Base-by-base conservation (phyloP, 2,113 vertebrate species). In the Sapajus apella region DNA sequence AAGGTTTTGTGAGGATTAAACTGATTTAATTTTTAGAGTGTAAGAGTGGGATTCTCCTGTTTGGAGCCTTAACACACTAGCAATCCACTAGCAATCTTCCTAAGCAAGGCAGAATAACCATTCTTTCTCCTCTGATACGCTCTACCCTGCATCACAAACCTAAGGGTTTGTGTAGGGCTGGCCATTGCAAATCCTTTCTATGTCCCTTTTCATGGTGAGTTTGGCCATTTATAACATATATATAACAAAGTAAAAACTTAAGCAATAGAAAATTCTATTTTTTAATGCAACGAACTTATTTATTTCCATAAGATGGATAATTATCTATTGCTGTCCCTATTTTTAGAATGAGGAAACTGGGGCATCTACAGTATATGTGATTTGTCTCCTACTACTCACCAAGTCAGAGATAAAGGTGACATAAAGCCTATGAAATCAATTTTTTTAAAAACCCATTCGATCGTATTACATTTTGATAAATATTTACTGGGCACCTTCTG, bases 291-390 rank as follows among this genome's bases (percentile, higher is more conserved):
- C 90, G 11, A 66, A 80, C n/a, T 50, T 89, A 35, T 52, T 37
- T 90, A 40, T 90, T 92, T 75, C 55, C 11, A 56, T 30, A 80
- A 80, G n/a, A 73, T 20, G 77, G 12, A 4, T 72, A 79, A 84
- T 85, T 81, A 81, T 87, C 75, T 87, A 66, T 45, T 47, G n/a
- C 12, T 64, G 25, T 16, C 0, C 43, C 35, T 80, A 43, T 35
- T 50, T 95, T 86, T 68, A 81, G 66, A 93, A 80, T 66, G n/a
- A 89, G 35, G 7, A 94, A 94, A 91, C 20, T 10, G 43, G 58
- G 8, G 23, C 82, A 83, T 72, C 47, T 45, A 52, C 72, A 85
- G 43, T 85, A 80, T 58, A 43, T 61, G 12, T 73, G 32, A 84
- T 73, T 64, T 96, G 14, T 55, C 8, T 83, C 37, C 55, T 84